Base-by-base conservation (phyloP, 37 sponge, comb jelly and placozoan species). In the Lycopodina hypogea region DNA sequence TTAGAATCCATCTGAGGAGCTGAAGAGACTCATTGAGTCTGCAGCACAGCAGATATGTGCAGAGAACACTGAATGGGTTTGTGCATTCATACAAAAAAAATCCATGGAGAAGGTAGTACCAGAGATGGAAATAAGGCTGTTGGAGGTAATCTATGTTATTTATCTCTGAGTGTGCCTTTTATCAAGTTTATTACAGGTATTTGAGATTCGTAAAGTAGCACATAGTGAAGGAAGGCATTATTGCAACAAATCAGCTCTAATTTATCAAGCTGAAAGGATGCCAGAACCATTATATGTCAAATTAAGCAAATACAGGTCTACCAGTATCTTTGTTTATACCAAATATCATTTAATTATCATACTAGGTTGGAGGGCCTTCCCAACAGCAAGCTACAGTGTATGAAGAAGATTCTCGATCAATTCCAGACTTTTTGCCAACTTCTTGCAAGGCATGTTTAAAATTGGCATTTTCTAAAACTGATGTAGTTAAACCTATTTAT, bases 61-160 rank as follows among this genome's bases (percentile, higher is more conserved):
- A 32, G 99, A 99, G 37, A 99, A 99, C 86, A 87, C 93, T 37
- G 99, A 99, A 63, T 89, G 94, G 63, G 99, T 96, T 0, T 94
- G 96, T 82, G 97, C 95, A 72, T 91, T 96, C 80, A 92, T 99
- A 18, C 99, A 99, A 89, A 96, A 96, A 78, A 92, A 92, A 57
- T 92, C 97, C 21, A 90, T 96, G 63, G 95, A 93, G 85, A 93
- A 96, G 61, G 94, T 90, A 11, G 80, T 88, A 28, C 84, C 84
- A 41, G 99, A 99, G 77, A 96, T 99, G 75, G 96, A 99, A 78
- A 99, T 96, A 80, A 82, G 90, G 58, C 84, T 99, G 52, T 68
- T 82, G 17, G 95, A 93, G 86, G 98, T 92, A 34, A 38, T 35
- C 6, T 35, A 6, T 35, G 18, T 33, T 68, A 35, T 15, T 52